Base-by-base conservation (phyloP, 2,113 vertebrate genomes). In the Myotis lucifugus region DNA sequence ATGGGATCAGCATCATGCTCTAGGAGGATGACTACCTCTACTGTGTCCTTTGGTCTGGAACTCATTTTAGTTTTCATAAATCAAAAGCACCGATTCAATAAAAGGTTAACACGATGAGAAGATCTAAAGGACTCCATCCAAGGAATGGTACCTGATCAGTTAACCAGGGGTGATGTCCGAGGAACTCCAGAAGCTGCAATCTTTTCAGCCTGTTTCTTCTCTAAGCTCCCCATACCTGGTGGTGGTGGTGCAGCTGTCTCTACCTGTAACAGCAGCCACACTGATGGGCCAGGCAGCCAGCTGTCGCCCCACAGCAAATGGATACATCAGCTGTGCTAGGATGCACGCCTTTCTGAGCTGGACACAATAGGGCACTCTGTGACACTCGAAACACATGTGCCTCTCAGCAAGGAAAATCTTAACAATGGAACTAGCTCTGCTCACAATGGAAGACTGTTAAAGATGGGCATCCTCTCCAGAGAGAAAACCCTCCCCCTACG, bases 241-340 rank as follows among this genome's bases (percentile, higher is more conserved):
- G 95, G 97, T 91, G 95, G 83, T 66, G 67, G 83, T 97, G 96
- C 99, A 99, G 98, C 99, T 99, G 99, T 97, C 96, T 77, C 96
- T 98, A 98, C 98, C 98, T 99, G 98, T 97, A 98, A 99, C 98
- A 99, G 98, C 98, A 97, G 97, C 88, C 87, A 79, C 95, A 98
- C 96, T 98, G 98, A 98, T 95, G 32, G 59, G 70, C 85, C 85
- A 97, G 46, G 61, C 74, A 88, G 92, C 97, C 99, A 99, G 99
- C 99, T 99, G 99, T 97, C 97, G 73, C 82, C 94, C 96, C 61
- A 0, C 32, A 97, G 98, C 98, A 99, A 98, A 99, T 99, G 99
- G 97, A 96, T 97, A 94, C 64, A 96, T 98, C 99, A 99, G 99
- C 98, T 99, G 99, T 95, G 97, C 97, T 95, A 88, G 96, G 93